A percentile compares a stretch with the other conserved stretches of the same genome.
Evolutionary conservation across 1,140 invertebrate species (phyloP).

Genomic region (Parasteatoda tepidariorum): DNA sequence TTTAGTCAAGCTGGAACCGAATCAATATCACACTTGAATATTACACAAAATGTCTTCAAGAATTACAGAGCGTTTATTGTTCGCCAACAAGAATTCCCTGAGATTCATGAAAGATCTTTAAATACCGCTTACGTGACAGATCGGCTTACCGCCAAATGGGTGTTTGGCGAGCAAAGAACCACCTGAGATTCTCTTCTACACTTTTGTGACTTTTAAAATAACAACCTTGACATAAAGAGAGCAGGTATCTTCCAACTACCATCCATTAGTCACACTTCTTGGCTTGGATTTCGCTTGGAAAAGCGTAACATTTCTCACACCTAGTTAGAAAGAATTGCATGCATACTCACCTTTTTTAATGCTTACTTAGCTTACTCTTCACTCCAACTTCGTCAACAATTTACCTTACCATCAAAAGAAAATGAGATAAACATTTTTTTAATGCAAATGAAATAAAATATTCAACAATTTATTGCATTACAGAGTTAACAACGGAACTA

Average conservation of each 20-base stretch:
- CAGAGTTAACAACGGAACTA: too few relatives aligned
- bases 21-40: too few relatives aligned
- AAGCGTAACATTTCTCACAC: neutral
- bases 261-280: neutral
- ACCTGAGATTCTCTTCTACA: neutral
- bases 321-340: neutral
- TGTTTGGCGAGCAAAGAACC: too few relatives aligned
- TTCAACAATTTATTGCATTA: neutral
- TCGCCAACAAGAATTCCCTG: constrained; percentile 2
- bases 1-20: too few relatives aligned
- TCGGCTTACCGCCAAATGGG: constrained; percentile 22
- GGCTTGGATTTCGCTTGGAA: neutral
- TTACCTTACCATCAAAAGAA: neutral
- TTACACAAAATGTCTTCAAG: neutral
- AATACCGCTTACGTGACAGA: constrained; percentile 16
- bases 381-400: neutral
- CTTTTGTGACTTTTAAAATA: constrained; percentile 18
- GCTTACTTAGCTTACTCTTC: neutral
- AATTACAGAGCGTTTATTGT: constrained; percentile 12
- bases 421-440: neutral
- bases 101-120: neutral
- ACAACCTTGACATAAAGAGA: neutral
- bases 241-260: neutral
- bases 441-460: neutral
- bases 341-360: too few relatives aligned